Base-by-base conservation (phyloP, 2,888 invertebrate genomes). In the Sthenelais limicola region DNA sequence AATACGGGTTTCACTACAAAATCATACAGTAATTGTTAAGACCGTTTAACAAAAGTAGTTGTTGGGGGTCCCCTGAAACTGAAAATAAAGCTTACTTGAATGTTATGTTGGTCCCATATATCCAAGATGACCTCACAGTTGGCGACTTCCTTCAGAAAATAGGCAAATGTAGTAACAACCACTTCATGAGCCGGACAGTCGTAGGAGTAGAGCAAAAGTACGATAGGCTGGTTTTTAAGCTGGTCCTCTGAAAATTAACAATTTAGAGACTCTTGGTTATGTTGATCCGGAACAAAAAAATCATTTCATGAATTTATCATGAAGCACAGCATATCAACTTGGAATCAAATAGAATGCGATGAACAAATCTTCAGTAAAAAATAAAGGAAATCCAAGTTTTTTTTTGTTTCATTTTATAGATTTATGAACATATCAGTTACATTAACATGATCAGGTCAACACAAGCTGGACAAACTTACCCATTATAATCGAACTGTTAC, bases 121-220 rank as follows among this genome's bases (percentile, higher is more conserved):
- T 70, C 70, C 9, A 70, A 47, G 30, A 67, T 33, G n/a, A 85
- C 83, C 38, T 82, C 82, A 73, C 82, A 82, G 62, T 82, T 81
- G 73, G 82, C 85, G 9, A 81, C 80, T 72, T 84, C 82, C 72
- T 83, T 84, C 33, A 85, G 78, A 71, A 82, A 83, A 12, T 81
- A 82, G 0, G 84, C 84, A 48, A 85, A 76, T 2, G 83, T 78
- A 33, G 81, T 80, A 24, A 84, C 82, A 5, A 84, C 85, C 66
- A 81, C 82, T 74, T 84, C 82, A 68, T 85, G 85, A 18, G 82
- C 80, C 1, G 78, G 71, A 62, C 84, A 85, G 77, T 86, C 86
- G 73, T 80, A 81, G 12, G 85, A 83, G 73, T 86, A 85, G 28
- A 86, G 76, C n/a, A 86, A 54, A 33, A 86, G 73, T 5, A 86